Evolutionary conservation across 2,888 invertebrate genomes (phyloP), one percentile per base, ranked within the genome.

Genomic region (Cordilura impudica): DNA sequence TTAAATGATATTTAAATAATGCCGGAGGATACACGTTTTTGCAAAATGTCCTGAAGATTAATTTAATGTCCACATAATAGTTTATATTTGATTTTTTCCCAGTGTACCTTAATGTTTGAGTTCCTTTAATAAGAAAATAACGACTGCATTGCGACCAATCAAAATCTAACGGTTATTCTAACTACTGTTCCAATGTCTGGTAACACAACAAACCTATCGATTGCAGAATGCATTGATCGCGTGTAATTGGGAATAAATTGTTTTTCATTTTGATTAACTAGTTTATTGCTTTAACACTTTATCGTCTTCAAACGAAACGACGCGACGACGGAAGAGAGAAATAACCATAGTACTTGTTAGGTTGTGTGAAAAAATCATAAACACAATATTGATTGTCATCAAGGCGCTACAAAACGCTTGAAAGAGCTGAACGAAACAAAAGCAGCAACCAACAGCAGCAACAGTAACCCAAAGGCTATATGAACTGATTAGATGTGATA

Each of bases 401-500:
- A 56, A 67, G 73, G 70, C 67, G 60, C 65, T 75, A 49, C n/a
- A n/a, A 18, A 47, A 39, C 16, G 51, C 39, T 63, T 56, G 51
- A 18, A n/a, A 23, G 4, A 39, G 3, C 21, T 26, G 18, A 60
- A 63, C 60, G 21, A 12, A 16, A 18, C 18, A 10, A 19, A 23
- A 45, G 16, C 26, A 47, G 18, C 16, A 58, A 10, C 18, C 23
- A 16, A 3, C 8, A 58, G 31, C 10, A 26, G 4, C 19, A 26
- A n/a, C 35, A 16, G 35, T 7, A 45, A 29, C 54, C 58, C 29
- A 29, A 21, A 47, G 65, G 73, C 69, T 7, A 47, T 60, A 56
- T 71, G 63, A 74, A 72, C 67, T 75, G 67, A 67, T 79, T 79
- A 79, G 79, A 67, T 79, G 63, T 39, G 75, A 75, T 75, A 79